phyloP scores from a whole-genome alignment of 2,888 invertebrate species.

The Epirrhoe tristata region DNA sequence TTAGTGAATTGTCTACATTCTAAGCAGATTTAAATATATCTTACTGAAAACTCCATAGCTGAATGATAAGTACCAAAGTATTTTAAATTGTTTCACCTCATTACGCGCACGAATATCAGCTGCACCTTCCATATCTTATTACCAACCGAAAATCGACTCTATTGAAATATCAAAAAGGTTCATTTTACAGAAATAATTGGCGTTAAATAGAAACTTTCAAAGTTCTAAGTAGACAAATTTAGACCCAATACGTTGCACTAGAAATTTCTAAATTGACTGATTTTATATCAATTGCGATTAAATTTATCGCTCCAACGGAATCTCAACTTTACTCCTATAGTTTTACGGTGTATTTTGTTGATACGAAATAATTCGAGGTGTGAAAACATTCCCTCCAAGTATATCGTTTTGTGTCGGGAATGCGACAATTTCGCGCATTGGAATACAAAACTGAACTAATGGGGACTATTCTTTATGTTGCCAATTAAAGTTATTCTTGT shows the following conservation, averaged over 20 bases:
- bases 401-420: conserved; percentile 53
- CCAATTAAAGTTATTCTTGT: conserved; percentile 74
- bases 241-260: conserved; percentile 70
- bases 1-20: conserved; percentile 14
- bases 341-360: conserved; percentile 20
- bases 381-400: conserved; percentile 68
- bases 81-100: conserved; percentile 79
- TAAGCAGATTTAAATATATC: conserved; percentile 31
- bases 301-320: conserved; percentile 39
- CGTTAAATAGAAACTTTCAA: conserved; percentile 46
- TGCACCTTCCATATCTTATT: conserved; percentile 45
- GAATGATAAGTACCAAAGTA: conserved; percentile 52
- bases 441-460: conserved; percentile 73
- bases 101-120: conserved; percentile 74
- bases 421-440: conserved; percentile 78
- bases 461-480: conserved; percentile 67
- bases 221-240: conserved; percentile 69
- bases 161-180: not conserved
- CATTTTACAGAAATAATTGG: conserved; percentile 1
- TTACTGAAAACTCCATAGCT: conserved; percentile 38
- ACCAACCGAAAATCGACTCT: conserved; percentile 14
- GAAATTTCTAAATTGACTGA: conserved; percentile 74
- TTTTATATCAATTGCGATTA: conserved; percentile 61
- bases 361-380: conserved; percentile 58
- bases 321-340: conserved; percentile 43